Conservation (phyloP, 2,888 invertebrate genomes). For the Mycogona germanica region DNA sequence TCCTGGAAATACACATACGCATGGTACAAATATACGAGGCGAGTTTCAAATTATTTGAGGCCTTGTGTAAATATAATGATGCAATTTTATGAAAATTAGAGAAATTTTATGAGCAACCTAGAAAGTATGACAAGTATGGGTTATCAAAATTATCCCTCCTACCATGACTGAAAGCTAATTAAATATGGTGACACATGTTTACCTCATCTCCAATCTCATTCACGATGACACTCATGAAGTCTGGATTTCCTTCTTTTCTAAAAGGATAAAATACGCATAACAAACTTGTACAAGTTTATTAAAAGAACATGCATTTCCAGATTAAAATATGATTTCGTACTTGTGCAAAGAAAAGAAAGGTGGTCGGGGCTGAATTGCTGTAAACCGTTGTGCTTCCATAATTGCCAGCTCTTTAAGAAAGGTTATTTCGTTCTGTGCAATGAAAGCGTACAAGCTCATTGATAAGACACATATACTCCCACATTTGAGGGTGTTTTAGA, state of each 20-base stretch:
- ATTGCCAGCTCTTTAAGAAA: slow-evolving; percentile 55
- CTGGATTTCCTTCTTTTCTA: slow-evolving; percentile 61
- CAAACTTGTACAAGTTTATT: neutral
- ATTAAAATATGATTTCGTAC: slow-evolving; percentile 21
- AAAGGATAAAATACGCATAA: slow-evolving; percentile 20
- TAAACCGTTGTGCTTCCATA: slow-evolving; percentile 51
- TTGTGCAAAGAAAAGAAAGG: slow-evolving; percentile 27
- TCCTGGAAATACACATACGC: slow-evolving; percentile 28
- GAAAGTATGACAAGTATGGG: no score
- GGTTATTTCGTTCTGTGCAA: slow-evolving; percentile 42
- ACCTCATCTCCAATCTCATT: slow-evolving; percentile 46
- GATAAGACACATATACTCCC: no score
- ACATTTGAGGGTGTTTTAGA: no score
- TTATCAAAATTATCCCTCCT: no score
- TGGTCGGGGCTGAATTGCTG: slow-evolving; percentile 27
- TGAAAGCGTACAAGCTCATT: slow-evolving; percentile 1
- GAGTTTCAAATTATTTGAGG: no score
- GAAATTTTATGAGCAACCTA: no score
- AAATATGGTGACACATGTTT: neutral
- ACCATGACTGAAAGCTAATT: neutral
- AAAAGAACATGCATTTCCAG: neutral
- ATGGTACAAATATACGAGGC: no score
- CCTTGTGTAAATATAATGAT: no score
- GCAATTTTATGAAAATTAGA: no score
- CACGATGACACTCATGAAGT: slow-evolving; percentile 57